Evolutionary conservation across 35 echinoderm and acorn worm genomes (phyloP), one percentile per base, ranked within the genome.

Genomic region (Heliocidaris erythrogramma): DNA sequence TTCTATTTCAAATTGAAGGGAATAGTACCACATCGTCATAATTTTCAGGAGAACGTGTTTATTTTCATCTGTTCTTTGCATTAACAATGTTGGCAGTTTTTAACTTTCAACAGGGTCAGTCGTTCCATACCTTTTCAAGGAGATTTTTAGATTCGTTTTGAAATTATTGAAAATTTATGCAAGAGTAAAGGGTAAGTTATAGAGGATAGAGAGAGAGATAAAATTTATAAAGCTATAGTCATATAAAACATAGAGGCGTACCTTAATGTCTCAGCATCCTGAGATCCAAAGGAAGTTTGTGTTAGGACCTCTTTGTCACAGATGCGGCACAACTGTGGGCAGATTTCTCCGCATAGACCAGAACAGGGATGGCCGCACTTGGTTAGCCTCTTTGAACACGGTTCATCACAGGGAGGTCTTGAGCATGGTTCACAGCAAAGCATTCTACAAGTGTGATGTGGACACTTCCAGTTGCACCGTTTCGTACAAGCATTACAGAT

Each of bases 331-430:
- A 86, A 59, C 2, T 88, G 90, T 29, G 97, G 97, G 49, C 97
- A 98, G 21, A 84, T 90, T 78, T 98, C 97, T 65, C 96, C 96
- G 48, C 97, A 98, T 12, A 98, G 69, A 88, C 97, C 97, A 49
- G 95, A 86, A 78, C 97, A 98, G 7, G 49, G 94, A 92, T 98
- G 97, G 10, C 85, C 71, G 91, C 96, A 97, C 84, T 85, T 84
- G 5, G 16, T 35, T 5, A 93, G 90, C 4, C 3, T 56, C 84
- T 93, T 93, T 8, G n/a, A 53, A 85, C 96, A 93, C 9, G 95
- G 95, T 94, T 95, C 53, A 60, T 96, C 30, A 65, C 94, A 96
- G 27, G 85, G 5, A 2, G 30, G 16, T 95, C 85, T 49, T n/a
- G 88, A 53, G 49, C 94, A 95, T 56, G 52, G 18, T 60, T 95